Conservation (phyloP, 2,888 invertebrate species). For the Microplitis deprimator region DNA sequence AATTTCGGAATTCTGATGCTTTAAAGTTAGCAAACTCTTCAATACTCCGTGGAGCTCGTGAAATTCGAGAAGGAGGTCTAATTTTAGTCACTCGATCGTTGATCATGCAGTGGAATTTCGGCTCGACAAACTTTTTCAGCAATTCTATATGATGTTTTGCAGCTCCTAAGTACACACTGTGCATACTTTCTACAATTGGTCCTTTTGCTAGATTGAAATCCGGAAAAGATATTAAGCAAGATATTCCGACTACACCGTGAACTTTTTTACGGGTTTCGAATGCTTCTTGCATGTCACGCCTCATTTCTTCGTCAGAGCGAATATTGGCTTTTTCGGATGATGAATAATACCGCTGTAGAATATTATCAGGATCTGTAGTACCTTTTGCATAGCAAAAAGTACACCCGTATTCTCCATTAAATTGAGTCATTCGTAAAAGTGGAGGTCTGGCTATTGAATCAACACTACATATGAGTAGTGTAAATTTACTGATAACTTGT, state of each 20-base stretch:
- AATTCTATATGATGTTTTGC: too few species aligned
- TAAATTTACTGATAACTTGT: too few species aligned
- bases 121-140: too few species aligned
- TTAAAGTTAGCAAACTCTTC: not conserved
- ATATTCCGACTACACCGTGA: too few species aligned
- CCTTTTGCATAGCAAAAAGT: constrained; percentile 41
- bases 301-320: not conserved
- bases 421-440: constrained; percentile 40
- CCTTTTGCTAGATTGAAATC: too few species aligned
- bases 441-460: constrained; percentile 42
- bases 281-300: too few species aligned
- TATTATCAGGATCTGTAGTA: not conserved
- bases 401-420: constrained; percentile 45
- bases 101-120: too few species aligned
- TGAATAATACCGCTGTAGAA: not conserved
- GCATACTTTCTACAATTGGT: too few species aligned
- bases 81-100: not conserved
- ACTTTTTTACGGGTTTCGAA: too few species aligned
- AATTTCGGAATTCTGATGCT: not conserved
- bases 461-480: constrained; percentile 13
- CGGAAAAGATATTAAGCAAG: too few species aligned
- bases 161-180: too few species aligned
- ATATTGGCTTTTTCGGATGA: not conserved
- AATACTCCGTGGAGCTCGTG: not conserved
- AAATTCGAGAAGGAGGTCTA: not conserved